Evolutionary conservation across 2,888 invertebrate genomes (phyloP).

Genomic region (Tipula lateralis): DNA sequence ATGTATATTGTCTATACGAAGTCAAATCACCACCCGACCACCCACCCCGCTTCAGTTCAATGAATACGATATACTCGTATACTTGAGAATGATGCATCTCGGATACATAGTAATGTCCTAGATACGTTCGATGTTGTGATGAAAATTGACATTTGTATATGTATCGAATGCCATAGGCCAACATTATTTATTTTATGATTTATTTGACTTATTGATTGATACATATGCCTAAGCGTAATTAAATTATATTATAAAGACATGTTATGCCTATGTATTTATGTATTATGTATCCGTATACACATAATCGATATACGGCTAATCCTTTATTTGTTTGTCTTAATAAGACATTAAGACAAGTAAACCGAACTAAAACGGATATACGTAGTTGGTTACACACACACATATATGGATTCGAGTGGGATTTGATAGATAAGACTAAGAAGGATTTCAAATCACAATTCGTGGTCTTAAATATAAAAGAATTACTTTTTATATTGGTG

Average conservation of each 20-base stretch:
- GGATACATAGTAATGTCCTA: not conserved
- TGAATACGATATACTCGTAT: not conserved
- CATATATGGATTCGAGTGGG: not conserved
- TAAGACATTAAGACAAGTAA: not conserved
- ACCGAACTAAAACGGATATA: not conserved
- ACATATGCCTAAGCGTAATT: not conserved
- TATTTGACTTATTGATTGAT: slow-evolving; percentile 9
- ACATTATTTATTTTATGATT: not conserved
- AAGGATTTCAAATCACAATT: not conserved
- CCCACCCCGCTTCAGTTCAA: not conserved
- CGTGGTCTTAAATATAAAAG: too few relatives aligned
- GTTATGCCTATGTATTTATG: not conserved
- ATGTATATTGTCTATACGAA: too few relatives aligned
- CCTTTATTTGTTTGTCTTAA: not conserved
- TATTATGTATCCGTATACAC: not conserved
- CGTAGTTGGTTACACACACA: not conserved
- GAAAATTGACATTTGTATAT: not conserved
- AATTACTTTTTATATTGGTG: too few relatives aligned
- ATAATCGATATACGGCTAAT: not conserved
- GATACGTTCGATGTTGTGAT: not conserved
- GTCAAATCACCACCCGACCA: not conserved
- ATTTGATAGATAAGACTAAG: not conserved
- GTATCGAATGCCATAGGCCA: not conserved
- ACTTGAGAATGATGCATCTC: not conserved
- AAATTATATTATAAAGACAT: not conserved